Evolutionary conservation across 1,140 invertebrate genomes (phyloP), one percentile per base, ranked within the genome.

Genomic region (Carposina sasakii): DNA sequence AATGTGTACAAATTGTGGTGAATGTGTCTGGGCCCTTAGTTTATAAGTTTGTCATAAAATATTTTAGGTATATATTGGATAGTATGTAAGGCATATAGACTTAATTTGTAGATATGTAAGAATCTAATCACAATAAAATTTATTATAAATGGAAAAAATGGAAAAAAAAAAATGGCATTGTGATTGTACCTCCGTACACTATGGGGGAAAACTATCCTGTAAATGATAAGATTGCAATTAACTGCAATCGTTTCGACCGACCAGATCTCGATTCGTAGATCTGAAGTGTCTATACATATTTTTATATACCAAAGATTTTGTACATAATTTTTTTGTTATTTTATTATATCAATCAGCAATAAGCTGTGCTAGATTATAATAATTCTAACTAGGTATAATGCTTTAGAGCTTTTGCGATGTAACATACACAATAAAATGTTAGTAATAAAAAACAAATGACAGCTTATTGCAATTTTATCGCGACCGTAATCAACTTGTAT

Each of bases 11-110:
- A 78, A 78, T 70, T 76, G 79, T 75, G 36, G 36, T 78, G 76
- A 72, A 81, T 81, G 81, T 81, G 81, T 81, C 69, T 84, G 81
- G 71, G 75, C 77, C 81, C 73, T 84, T 81, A 75, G 70, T 84
- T 84, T 84, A 84, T 81, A 79, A 64, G 76, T 81, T 84, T 71
- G 61, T 84, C 77, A 84, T 84, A 76, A 84, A 84, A 81, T 81
- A 75, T 74, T 54, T 56, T n/a, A n/a, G n/a, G n/a, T n/a, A n/a
- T n/a, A n/a, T n/a, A n/a, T n/a, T n/a, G n/a, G n/a, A n/a, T 67
- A 61, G 58, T 63, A 63, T 49, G 52, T 79, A 76, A 76, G 65
- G 58, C 59, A 54, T 52, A 79, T 83, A 75, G 76, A 74, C 65
- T 75, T 76, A 71, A 71, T 72, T n/a, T 13, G 67, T 75, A 82